Evolutionary conservation across 2,888 invertebrate species (phyloP).

Genomic region (Caenorhabditis sp.): DNA sequence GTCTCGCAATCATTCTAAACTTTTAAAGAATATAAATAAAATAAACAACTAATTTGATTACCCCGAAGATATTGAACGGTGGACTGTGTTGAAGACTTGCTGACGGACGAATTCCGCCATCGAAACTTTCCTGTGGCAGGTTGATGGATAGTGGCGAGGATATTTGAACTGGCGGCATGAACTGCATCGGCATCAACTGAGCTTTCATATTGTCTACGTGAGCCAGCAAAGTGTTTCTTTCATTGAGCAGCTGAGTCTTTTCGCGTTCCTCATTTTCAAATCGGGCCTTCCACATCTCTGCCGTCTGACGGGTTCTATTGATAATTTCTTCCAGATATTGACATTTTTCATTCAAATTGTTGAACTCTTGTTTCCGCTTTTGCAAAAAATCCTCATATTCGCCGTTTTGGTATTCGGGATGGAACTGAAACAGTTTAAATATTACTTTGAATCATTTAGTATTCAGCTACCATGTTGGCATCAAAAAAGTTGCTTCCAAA

Average conservation of each 20-base stretch:
- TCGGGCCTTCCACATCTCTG: constrained; percentile 33
- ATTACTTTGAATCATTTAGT: too few relatives aligned
- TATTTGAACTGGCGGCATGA: constrained; percentile 33
- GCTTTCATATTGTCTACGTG: constrained; percentile 28
- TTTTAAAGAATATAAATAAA: neutral
- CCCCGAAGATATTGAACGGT: constrained; percentile 70
- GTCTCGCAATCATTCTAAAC: constrained; percentile 64
- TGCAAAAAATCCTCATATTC: constrained; percentile 43
- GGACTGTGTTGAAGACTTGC: constrained; percentile 61
- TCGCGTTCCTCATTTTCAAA: constrained; percentile 66
- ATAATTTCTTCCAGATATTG: constrained; percentile 69
- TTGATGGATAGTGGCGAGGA: constrained; percentile 40
- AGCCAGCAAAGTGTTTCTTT: constrained; percentile 61
- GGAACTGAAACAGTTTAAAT: constrained; percentile 29
- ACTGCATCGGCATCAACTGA: constrained; percentile 19
- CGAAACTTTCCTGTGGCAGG: constrained; percentile 44
- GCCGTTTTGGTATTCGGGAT: constrained; percentile 27
- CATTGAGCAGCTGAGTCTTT: constrained; percentile 60
- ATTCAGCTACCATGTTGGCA: constrained; percentile 32
- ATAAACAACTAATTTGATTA: constrained; percentile 20
- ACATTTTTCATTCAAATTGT: constrained; percentile 36
- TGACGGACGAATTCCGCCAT: constrained; percentile 60
- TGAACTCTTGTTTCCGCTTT: constrained; percentile 21
- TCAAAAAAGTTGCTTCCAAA: constrained; percentile 42
- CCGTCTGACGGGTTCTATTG: constrained; percentile 59